Evolutionary conservation across 2,113 vertebrate genomes (phyloP).

Genomic region (Deroptyus accipitrinus): DNA sequence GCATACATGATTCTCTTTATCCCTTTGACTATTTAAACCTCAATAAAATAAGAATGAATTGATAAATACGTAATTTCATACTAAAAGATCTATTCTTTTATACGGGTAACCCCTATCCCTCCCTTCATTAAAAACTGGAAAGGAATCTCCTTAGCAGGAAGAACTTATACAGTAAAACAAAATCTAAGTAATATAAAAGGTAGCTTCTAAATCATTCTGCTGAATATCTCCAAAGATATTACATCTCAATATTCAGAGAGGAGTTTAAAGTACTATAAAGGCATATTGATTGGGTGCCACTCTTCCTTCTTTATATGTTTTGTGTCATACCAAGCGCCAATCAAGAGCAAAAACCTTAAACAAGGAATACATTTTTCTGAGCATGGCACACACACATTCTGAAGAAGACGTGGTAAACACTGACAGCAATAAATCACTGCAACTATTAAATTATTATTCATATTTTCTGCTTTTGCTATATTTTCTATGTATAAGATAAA

Average conservation of each 20-base stretch:
- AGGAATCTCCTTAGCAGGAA: background rate
- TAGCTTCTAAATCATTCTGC: background rate
- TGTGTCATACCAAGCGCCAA: background rate
- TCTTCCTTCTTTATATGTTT: background rate
- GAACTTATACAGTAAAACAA: background rate
- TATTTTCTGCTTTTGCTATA: background rate
- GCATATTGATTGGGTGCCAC: background rate
- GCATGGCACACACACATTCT: background rate
- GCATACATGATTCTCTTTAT: background rate
- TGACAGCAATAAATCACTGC: background rate
- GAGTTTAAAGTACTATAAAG: slow-evolving; percentile 38
- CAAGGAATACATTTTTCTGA: background rate
- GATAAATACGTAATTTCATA: background rate
- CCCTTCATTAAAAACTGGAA: background rate
- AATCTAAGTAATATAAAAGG: background rate
- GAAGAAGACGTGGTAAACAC: background rate
- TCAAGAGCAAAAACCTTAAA: background rate
- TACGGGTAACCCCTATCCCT: background rate
- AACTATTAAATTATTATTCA: background rate
- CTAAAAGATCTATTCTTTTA: background rate
- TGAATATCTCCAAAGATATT: slow-evolving; percentile 11
- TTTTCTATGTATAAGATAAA: background rate
- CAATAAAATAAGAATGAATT: slow-evolving; percentile 24
- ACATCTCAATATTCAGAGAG: background rate
- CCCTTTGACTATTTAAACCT: slow-evolving; percentile 19